A percentile compares a stretch with the other conserved stretches of the same genome.
Conservation (phyloP, 2,888 invertebrate species). For the Agelastica alni region DNA sequence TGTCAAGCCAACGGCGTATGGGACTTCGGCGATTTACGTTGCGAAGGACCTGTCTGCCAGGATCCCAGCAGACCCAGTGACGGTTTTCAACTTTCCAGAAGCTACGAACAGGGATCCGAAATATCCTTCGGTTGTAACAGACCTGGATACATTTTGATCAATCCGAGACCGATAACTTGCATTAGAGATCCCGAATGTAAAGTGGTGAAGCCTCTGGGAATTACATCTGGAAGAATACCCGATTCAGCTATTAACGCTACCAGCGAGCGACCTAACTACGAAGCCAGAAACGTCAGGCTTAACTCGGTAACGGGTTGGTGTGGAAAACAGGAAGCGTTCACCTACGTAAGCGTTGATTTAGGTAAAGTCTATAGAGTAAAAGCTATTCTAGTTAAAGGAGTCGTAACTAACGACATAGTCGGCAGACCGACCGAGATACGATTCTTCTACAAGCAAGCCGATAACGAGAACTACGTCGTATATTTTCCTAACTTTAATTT, state of each 20-base stretch:
- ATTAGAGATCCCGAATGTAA: slow-evolving; percentile 92
- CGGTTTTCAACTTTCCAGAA: slow-evolving; percentile 82
- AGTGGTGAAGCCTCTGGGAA: slow-evolving; percentile 85
- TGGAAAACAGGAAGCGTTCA: slow-evolving; percentile 95
- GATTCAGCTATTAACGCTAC: slow-evolving; percentile 95
- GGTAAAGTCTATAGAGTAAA: slow-evolving; percentile 92
- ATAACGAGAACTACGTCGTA: slow-evolving; percentile 92
- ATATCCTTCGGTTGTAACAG: slow-evolving; percentile 88
- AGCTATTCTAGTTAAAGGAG: slow-evolving; percentile 91
- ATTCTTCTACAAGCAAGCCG: slow-evolving; percentile 95
- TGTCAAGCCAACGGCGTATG: slow-evolving; percentile 93
- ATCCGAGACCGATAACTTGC: slow-evolving; percentile 88
- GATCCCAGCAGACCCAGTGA: slow-evolving; percentile 95
- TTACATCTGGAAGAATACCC: slow-evolving; percentile 75
- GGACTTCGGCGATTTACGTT: slow-evolving; percentile 95
- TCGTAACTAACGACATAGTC: slow-evolving; percentile 92
- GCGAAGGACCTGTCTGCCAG: slow-evolving; percentile 96
- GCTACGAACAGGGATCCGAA: slow-evolving; percentile 88
- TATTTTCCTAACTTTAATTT: slow-evolving; percentile 96
- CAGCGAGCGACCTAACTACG: slow-evolving; percentile 89
- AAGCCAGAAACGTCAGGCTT: slow-evolving; percentile 84
- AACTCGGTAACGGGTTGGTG: slow-evolving; percentile 96
- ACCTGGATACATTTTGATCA: slow-evolving; percentile 91
- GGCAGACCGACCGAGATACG: slow-evolving; percentile 95
- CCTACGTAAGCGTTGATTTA: slow-evolving; percentile 88